phyloP scores from a whole-genome alignment of 2,797 vertebrate genomes.

The Melanotaenia maccullochi region DNA sequence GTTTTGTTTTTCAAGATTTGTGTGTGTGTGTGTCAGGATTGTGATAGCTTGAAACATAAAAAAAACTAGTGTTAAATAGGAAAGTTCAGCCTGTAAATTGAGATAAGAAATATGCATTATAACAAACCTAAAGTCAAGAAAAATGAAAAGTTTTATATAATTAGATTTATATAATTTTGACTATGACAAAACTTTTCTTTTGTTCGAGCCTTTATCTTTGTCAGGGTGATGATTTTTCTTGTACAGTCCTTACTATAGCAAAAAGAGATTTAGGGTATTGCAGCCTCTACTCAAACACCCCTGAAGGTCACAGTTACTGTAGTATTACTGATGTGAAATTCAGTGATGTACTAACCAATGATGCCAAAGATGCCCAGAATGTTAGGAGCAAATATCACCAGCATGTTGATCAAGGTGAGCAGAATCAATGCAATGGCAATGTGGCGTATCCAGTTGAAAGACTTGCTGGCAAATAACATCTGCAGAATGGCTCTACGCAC shows the following conservation, averaged over 20 bases:
- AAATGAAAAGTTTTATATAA: neutral
- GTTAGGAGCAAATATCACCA: slow-evolving; percentile 98
- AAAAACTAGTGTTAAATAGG: slow-evolving; percentile 11
- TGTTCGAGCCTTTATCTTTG: neutral
- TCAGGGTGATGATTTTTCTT: neutral
- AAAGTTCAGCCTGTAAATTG: slow-evolving; percentile 15
- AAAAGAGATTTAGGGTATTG: neutral
- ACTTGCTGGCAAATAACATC: slow-evolving; percentile 91
- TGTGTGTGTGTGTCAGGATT: neutral
- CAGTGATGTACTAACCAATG: slow-evolving; percentile 86
- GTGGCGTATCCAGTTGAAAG: slow-evolving; percentile 94
- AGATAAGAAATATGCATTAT: slow-evolving; percentile 31
- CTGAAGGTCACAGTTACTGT: neutral
- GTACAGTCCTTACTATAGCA: neutral
- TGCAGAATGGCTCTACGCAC: slow-evolving; percentile 96
- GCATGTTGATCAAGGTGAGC: slow-evolving; percentile 91
- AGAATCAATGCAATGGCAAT: slow-evolving; percentile 85
- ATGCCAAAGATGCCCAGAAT: slow-evolving; percentile 97
- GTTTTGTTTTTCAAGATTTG: slow-evolving; percentile 28
- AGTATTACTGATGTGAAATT: neutral
- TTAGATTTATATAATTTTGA: no score
- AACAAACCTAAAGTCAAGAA: neutral
- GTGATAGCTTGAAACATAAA: neutral
- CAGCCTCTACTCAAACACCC: neutral
- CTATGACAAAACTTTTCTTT: neutral